A percentile compares a stretch with the other conserved stretches of the same genome.
These are phyloP conservation scores for Amphipoea lucens DNA, from an alignment of 2,888 invertebrate genomes.

Conservation along the genomic window DNA sequence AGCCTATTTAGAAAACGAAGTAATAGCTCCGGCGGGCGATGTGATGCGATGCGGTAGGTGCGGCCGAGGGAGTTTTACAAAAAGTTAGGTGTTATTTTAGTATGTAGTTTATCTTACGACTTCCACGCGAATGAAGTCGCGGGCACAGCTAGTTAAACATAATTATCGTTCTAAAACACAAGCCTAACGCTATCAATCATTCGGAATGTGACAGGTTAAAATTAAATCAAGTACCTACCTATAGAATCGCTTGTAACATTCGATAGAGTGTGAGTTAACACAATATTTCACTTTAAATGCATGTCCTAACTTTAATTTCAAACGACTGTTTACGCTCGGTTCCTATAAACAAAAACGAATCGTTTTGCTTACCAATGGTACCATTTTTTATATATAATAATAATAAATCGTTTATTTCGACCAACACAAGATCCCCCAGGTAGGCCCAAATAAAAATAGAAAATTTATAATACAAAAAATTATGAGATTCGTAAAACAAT, in stretches of 20 bases:
- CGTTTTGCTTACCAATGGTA: neutral
- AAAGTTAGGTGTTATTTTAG: neutral
- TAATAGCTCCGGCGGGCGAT: neutral
- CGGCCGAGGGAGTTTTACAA: neutral
- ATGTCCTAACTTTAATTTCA: too few relatives aligned
- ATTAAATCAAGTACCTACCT: slow-evolving; percentile 14
- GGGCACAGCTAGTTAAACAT: neutral
- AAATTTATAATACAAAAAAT: too few relatives aligned
- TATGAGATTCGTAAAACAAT: neutral
- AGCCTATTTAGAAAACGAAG: too few relatives aligned
- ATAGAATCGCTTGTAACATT: neutral
- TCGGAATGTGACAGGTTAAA: slow-evolving; percentile 26
- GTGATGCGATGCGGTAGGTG: neutral
- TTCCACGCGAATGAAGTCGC: too few relatives aligned
- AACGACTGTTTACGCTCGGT: neutral
- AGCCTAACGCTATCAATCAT: slow-evolving; percentile 21
- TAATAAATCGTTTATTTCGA: too few relatives aligned
- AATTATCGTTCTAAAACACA: neutral
- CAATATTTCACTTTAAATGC: slow-evolving; percentile 9
- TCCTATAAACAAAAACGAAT: neutral
- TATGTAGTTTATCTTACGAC: neutral
- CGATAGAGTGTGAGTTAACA: neutral
- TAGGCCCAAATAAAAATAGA: too few relatives aligned
- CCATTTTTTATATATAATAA: neutral
- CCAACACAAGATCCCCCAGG: too few relatives aligned